Percentiles rank a stretch among this genome's conserved stretches.
Conservation (phyloP, 2,113 vertebrate species). For the Microcebus ravelobensis region DNA sequence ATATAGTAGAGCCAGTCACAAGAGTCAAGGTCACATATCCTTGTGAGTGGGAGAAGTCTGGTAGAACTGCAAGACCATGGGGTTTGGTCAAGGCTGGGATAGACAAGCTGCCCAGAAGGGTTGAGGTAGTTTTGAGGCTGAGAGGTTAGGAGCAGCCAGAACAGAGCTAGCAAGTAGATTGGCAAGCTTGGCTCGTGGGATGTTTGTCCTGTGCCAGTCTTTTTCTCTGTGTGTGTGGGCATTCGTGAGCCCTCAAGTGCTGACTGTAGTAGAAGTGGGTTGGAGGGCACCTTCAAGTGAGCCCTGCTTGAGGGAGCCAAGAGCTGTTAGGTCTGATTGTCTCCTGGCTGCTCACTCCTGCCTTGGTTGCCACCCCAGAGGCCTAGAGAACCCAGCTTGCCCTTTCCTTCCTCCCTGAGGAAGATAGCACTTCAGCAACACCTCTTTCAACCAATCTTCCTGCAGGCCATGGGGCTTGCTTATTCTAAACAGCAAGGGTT, state of each 20-base stretch:
- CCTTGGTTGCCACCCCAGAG: conserved; percentile 41
- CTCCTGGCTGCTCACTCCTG: background rate
- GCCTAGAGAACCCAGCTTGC: background rate
- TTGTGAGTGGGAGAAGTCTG: conserved; percentile 30
- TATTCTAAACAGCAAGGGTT: conserved; percentile 30
- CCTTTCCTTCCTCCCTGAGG: background rate
- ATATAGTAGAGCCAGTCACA: background rate
- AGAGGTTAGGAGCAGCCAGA: conserved; percentile 9
- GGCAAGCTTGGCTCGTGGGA: background rate
- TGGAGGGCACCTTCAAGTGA: background rate
- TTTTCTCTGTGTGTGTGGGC: background rate
- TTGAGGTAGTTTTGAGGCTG: conserved; percentile 38
- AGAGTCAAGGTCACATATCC: conserved; percentile 15
- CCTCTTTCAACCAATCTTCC: conserved; percentile 22
- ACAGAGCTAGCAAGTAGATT: background rate
- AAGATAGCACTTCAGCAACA: background rate
- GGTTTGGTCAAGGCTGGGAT: conserved; percentile 5
- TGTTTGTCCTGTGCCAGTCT: background rate
- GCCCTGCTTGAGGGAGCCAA: background rate
- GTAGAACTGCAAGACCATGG: background rate
- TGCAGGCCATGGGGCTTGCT: background rate
- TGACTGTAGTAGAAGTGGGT: background rate
- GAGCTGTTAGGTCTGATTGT: background rate
- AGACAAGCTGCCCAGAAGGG: conserved; percentile 22
- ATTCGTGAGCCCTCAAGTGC: background rate